phyloP scores from a whole-genome alignment of 2,113 vertebrate genomes.

The Aegotheles bennettii region DNA sequence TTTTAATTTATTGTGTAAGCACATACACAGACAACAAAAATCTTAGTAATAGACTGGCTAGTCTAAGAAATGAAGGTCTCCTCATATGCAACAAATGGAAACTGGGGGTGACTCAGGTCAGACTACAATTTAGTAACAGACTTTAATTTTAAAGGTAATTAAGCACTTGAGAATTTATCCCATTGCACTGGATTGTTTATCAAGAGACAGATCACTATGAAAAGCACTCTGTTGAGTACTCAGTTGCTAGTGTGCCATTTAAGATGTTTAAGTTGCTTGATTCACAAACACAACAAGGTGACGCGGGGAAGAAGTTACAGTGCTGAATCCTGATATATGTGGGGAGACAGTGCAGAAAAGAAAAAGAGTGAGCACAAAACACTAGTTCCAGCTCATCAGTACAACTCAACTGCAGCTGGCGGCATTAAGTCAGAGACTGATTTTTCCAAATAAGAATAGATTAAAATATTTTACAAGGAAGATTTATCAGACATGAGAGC shows the following conservation, averaged over 20 bases:
- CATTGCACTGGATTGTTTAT: background rate
- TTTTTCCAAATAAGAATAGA: background rate
- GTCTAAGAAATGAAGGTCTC: background rate
- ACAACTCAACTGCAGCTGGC: background rate
- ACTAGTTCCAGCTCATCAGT: background rate
- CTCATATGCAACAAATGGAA: background rate
- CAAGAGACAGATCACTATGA: background rate
- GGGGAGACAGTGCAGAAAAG: background rate
- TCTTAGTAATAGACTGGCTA: background rate
- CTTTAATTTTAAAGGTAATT: background rate
- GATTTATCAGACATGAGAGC: background rate
- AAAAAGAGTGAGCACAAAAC: background rate
- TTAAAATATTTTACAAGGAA: background rate
- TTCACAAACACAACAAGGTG: background rate
- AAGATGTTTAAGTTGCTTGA: background rate
- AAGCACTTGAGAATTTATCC: background rate
- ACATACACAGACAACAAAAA: background rate
- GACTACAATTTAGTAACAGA: background rate
- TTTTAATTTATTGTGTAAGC: background rate
- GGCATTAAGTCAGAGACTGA: fast-evolving
- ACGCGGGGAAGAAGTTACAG: fast-evolving
- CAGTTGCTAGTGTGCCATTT: background rate
- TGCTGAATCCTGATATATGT: fast-evolving
- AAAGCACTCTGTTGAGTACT: background rate
- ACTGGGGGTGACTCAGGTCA: background rate